Base-by-base conservation (phyloP, 2,113 vertebrate species). In the Hydropotes inermis region DNA sequence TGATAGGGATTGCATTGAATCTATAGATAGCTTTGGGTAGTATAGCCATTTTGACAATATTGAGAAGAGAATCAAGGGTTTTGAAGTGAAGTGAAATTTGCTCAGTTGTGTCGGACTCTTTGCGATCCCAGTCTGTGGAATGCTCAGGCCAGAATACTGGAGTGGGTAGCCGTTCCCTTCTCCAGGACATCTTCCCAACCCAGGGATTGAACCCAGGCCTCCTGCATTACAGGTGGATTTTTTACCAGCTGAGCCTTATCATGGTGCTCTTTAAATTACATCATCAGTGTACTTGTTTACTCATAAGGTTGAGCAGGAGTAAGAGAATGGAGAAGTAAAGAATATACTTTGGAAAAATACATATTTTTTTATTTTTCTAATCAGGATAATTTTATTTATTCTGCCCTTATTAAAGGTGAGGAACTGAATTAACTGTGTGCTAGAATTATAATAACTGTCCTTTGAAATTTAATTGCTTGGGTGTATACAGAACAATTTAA, bases 401-500 rank as follows among this genome's bases (percentile, higher is more conserved):
- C 45, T 47, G 57, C 13, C 36, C 45, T 96, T 47, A 94, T 97
- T 96, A 96, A 93, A 97, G 94, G 13, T 85, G 12, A 87, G 61
- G 39, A 97, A 84, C 88, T 97, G n/a, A 98, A 97, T 97, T 95
- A 95, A 95, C 13, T 67, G 11, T 91, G 78, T 67, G 23, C 83
- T 95, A 94, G 39, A 98, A 97, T 93, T 94, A 93, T 84, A 97
- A 60, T 74, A 94, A 95, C 83, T 76, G 60, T 27, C 43, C 13
- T 97, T 96, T 93, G 52, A 98, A 97, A 91, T 94, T 91, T 79
- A 97, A 97, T 96, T 89, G 36, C 10, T 89, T 28, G 64, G n/a
- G 55, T 50, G 2, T 43, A 43, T 67, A 30, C 89, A 89, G 43
- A 97, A 64, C 19, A 87, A 94, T 85, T 70, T 39, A 92, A 92